Conservation (phyloP, 1,140 invertebrate species). For the Ceratina australensis region DNA sequence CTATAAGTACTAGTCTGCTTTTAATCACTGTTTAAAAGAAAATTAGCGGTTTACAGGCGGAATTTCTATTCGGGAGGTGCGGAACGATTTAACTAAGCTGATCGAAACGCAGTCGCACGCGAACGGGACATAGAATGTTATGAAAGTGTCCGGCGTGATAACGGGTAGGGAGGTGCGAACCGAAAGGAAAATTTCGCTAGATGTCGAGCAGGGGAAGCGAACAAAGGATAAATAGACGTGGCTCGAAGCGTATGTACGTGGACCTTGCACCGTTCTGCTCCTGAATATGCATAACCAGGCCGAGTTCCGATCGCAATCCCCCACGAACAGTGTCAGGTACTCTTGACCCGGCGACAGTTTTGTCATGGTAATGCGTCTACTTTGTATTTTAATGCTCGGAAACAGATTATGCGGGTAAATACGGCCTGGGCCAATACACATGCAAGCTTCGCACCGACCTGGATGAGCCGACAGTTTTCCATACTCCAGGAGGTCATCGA, state of each 20-base stretch:
- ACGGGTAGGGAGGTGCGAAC: neutral
- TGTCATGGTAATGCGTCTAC: constrained; percentile 75
- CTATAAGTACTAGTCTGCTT: too few species aligned
- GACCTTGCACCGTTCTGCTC: constrained; percentile 69
- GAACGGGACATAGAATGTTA: too few species aligned
- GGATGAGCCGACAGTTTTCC: too few species aligned
- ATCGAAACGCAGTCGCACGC: neutral
- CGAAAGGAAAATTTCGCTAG: constrained; percentile 29
- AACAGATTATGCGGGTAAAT: constrained; percentile 74
- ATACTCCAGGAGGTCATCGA: too few species aligned
- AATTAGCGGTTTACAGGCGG: too few species aligned
- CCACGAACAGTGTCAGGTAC: constrained; percentile 73
- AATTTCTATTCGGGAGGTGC: too few species aligned
- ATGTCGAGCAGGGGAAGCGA: constrained; percentile 29
- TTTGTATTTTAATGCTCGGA: constrained; percentile 76
- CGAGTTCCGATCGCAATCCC: constrained; percentile 72
- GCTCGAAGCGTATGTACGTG: constrained; percentile 54
- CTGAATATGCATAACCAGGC: constrained; percentile 74
- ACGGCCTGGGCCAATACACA: constrained; percentile 26
- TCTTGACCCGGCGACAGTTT: constrained; percentile 74
- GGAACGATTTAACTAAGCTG: too few species aligned
- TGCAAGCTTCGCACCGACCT: too few species aligned
- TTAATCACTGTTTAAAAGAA: too few species aligned
- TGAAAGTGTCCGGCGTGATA: neutral
- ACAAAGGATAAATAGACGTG: constrained; percentile 52